These are phyloP conservation scores for Microcebus tavaratra DNA, from an alignment of 2,113 vertebrate genomes.

Conservation along the genomic window DNA sequence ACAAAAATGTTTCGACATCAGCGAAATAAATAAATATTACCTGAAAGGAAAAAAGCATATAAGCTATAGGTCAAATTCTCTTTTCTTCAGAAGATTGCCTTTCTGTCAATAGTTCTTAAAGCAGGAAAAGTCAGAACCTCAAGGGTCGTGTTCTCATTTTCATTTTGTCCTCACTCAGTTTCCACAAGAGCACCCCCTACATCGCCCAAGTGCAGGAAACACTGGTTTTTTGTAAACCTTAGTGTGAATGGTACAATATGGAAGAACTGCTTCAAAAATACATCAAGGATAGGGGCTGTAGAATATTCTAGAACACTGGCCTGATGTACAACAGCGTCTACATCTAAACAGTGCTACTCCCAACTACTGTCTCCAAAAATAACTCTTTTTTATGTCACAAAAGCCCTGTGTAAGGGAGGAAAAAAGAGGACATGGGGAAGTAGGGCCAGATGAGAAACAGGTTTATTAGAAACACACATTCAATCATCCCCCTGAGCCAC, in stretches of 20 bases:
- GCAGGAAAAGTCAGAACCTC: neutral
- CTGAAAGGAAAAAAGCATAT: neutral
- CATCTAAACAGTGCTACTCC: neutral
- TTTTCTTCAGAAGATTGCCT: neutral
- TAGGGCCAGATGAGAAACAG: neutral
- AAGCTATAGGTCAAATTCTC: neutral
- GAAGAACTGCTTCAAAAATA: neutral
- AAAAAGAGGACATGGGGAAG: neutral
- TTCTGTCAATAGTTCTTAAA: neutral
- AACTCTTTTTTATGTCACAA: neutral
- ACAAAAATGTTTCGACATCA: neutral
- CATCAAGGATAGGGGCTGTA: neutral
- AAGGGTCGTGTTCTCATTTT: neutral
- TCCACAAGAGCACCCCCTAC: neutral
- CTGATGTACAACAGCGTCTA: neutral
- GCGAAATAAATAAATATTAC: slow-evolving; percentile 33
- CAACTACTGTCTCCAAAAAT: neutral
- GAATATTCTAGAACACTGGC: neutral
- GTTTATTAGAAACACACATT: neutral
- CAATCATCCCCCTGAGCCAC: neutral
- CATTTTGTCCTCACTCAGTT: neutral
- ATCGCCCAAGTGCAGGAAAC: neutral
- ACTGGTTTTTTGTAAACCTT: neutral
- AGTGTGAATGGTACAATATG: neutral
- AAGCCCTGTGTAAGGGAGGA: neutral